Base-by-base conservation (phyloP, 2,113 vertebrate genomes). In the Cebidichthys violaceus region DNA sequence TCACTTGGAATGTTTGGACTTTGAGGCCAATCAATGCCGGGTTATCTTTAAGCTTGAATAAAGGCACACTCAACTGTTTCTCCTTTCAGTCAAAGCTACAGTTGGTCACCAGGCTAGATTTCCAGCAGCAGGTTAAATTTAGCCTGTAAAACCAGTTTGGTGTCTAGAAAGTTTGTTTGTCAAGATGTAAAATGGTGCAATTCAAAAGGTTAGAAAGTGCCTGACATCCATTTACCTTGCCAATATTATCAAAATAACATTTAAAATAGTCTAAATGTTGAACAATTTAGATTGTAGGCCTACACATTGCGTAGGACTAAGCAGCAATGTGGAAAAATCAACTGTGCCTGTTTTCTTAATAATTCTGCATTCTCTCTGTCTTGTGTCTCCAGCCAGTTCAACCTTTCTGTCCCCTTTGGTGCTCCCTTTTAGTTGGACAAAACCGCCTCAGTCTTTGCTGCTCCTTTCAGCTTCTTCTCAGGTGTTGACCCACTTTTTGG, bases 381-480 rank as follows among this genome's bases (percentile, higher is more conserved):
- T 55, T n/a, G 4, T 10, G 43, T 77, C 45, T 66, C 24, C 60
- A 41, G 57, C 39, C 20, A n/a, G n/a, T 60, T 78, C 37, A 64
- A 39, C 20, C 11, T 52, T 4, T 59, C 75, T 39, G 31, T 20
- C n/a, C 50, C 27, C 27, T 52, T 47, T 52, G 9, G 45, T 54
- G 1, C 18, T 68, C 70, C 79, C 74, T 82, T 62, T 77, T 60
- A 73, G 27, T 0, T 14, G 62, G 52, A 86, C 77, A 88, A 87
- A 83, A 80, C 70, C 9, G 11, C 43, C 61, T 88, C 57, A 70
- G 77, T 82, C 27, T 65, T 70, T 62, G 71, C 62, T 75, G 61
- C 69, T 64, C 84, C 77, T 77, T 85, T 86, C 81, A 89, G 81
- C 85, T 73, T 65, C 83, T 78, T 82, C 90, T 91, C 90, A 89